A percentile compares a stretch with the other conserved stretches of the same genome.
These are phyloP conservation scores for Liparis tanakae DNA, from an alignment of 2,797 vertebrate species.

Conservation along the genomic window DNA sequence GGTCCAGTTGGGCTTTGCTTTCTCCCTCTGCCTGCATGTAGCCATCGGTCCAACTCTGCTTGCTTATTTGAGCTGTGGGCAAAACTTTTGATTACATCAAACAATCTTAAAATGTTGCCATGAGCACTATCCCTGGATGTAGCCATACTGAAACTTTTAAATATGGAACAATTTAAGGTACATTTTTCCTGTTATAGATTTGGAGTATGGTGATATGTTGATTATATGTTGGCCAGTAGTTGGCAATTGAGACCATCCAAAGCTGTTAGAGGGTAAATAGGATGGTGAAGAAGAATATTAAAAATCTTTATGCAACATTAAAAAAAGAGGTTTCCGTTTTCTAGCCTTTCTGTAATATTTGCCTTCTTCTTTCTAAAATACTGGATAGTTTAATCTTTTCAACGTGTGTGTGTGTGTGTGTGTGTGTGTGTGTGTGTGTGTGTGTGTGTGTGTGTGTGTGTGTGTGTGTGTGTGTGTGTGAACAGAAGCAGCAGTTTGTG, in stretches of 20 bases:
- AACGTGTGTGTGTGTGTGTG: not conserved
- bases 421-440: slow-evolving; percentile 17
- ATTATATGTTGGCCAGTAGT: not conserved
- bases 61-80: not conserved
- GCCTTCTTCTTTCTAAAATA: not conserved
- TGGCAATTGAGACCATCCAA: not conserved
- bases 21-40: not conserved
- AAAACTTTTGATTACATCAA: not conserved
- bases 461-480: slow-evolving; percentile 19
- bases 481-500: slow-evolving; percentile 94
- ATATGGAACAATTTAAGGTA: not conserved
- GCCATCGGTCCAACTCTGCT: not conserved
- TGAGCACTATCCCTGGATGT: not conserved
- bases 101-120: slow-evolving; percentile 16
- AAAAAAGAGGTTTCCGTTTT: not conserved
- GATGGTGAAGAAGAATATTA: not conserved
- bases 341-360: not conserved
- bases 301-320: not conserved
- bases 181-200: not conserved
- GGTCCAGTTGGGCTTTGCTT: not conserved
- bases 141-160: not conserved
- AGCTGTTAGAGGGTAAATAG: not conserved
- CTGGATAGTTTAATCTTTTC: not conserved
- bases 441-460: slow-evolving; percentile 11
- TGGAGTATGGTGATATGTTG: not conserved